Evolutionary conservation across 2,888 invertebrate species (phyloP).

Genomic region (Ariolimax columbianus): DNA sequence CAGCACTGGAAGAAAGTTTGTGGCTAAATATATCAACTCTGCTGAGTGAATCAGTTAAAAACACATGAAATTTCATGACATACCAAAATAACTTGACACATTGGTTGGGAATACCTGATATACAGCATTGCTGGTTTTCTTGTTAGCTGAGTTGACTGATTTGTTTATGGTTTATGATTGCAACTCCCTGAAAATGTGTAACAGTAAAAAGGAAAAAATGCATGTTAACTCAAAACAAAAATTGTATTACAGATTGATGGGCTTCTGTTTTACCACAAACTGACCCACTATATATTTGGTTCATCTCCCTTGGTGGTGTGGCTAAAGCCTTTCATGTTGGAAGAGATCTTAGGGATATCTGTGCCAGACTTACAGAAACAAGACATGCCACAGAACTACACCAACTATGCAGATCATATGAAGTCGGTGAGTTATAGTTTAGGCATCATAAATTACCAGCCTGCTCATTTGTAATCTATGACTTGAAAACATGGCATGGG

Average conservation of each 20-base stretch:
- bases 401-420: slow-evolving; percentile 67
- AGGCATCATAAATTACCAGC: not conserved
- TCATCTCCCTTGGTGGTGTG: slow-evolving; percentile 93
- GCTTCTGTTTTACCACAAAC: slow-evolving; percentile 92
- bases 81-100: no score
- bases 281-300: slow-evolving; percentile 88
- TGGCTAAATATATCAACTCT: no score
- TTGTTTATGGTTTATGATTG: not conserved
- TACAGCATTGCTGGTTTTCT: no score
- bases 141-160: no score
- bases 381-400: slow-evolving; percentile 66
- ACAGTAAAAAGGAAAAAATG: no score
- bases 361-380: slow-evolving; percentile 70
- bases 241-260: slow-evolving; percentile 85
- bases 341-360: slow-evolving; percentile 84
- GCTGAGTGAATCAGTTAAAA: no score
- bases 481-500: no score
- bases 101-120: no score
- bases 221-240: slow-evolving; percentile 71
- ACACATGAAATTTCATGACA: no score
- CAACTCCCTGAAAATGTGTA: slow-evolving; percentile 26
- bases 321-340: slow-evolving; percentile 93
- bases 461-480: not conserved
- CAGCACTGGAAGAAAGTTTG: no score
- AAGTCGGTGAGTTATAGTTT: slow-evolving; percentile 34